Conservation (phyloP, 92 coral and sea anemone genomes). For the Isaurus tuberculatus region DNA sequence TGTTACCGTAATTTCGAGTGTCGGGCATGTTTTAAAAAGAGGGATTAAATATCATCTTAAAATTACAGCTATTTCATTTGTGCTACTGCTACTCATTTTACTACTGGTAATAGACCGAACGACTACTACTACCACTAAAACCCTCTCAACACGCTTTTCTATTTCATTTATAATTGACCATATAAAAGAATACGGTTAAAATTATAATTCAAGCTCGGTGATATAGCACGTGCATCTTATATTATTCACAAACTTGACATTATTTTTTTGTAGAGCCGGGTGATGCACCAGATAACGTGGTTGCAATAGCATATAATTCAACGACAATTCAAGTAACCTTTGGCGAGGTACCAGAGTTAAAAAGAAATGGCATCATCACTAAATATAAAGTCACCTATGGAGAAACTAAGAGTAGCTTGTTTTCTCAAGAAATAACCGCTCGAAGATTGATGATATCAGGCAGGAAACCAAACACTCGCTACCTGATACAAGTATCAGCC, state of each 20-base stretch:
- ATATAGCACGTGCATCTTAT: too few species aligned
- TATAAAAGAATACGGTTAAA: too few species aligned
- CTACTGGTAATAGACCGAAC: too few species aligned
- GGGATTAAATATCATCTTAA: too few species aligned
- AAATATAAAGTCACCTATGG: neutral
- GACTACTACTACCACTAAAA: too few species aligned
- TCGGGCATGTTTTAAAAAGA: too few species aligned
- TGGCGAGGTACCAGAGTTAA: neutral
- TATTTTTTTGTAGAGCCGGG: neutral
- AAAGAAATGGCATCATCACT: neutral
- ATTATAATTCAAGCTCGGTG: neutral
- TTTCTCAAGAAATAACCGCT: neutral
- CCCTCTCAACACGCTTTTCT: too few species aligned
- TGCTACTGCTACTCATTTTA: too few species aligned
- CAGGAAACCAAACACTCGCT: neutral
- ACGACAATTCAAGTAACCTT: conserved; percentile 13
- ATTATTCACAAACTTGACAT: neutral
- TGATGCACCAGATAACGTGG: neutral
- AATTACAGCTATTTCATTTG: too few species aligned
- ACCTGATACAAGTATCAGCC: neutral
- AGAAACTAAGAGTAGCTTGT: neutral
- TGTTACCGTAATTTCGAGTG: too few species aligned
- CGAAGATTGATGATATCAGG: neutral
- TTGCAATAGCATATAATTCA: neutral
- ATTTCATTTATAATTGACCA: too few species aligned